Evolutionary conservation across 2,797 vertebrate genomes (phyloP).

Genomic region (Apogon talboti): DNA sequence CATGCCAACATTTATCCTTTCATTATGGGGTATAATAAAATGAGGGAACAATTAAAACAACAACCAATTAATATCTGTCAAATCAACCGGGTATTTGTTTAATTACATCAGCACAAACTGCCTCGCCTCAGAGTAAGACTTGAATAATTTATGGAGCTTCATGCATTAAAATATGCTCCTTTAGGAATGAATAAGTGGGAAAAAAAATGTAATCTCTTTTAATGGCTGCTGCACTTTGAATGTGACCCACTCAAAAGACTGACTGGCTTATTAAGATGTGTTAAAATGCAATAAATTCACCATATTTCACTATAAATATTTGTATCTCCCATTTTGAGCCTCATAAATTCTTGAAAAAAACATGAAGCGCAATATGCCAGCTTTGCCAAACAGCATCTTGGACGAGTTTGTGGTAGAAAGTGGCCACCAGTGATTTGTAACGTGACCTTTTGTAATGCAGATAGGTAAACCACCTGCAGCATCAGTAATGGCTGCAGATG

Average conservation of each 20-base stretch:
- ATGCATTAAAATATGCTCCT: not conserved
- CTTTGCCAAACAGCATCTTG: constrained; percentile 16
- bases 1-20: not conserved
- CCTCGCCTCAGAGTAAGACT: not conserved
- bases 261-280: not conserved
- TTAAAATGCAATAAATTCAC: constrained; percentile 4
- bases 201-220: not conserved
- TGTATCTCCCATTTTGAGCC: not conserved
- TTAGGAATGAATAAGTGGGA: not conserved
- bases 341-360: not conserved
- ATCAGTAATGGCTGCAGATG: constrained; percentile 20
- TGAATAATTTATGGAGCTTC: not conserved
- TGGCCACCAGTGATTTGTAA: constrained; percentile 9
- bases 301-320: not conserved
- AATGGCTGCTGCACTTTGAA: not conserved
- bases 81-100: not conserved
- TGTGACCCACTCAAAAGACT: constrained; percentile 3
- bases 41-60: not conserved
- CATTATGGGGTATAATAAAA: not conserved
- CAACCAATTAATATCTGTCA: not conserved
- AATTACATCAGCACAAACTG: not conserved
- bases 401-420: constrained; percentile 3
- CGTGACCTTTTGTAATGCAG: constrained; percentile 16
- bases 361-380: not conserved
- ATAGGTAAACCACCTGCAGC: constrained; percentile 35